Evolutionary conservation across 2,888 invertebrate genomes (phyloP).

Genomic region (Arrhopalites spinosus): DNA sequence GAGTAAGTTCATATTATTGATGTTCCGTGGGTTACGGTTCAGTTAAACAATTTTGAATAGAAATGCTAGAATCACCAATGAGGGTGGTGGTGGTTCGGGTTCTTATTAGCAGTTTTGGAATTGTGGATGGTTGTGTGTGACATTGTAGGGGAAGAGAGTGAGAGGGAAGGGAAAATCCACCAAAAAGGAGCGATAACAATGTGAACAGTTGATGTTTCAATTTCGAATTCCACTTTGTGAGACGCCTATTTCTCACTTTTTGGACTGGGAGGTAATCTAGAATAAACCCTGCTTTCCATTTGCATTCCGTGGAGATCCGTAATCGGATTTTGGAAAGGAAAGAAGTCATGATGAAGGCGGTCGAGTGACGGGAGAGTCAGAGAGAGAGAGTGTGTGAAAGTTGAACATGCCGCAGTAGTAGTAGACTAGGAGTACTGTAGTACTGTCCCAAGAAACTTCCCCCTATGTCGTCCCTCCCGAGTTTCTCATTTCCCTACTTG

Average conservation of each 20-base stretch:
- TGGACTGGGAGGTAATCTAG: conserved; percentile 33
- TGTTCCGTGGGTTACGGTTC: no score
- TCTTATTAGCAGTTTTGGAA: conserved; percentile 23
- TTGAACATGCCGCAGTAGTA: no score
- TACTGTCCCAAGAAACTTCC: conserved; percentile 16
- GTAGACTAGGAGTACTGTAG: not conserved
- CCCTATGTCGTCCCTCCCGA: conserved; percentile 21
- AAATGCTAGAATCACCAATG: no score
- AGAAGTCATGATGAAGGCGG: conserved; percentile 26
- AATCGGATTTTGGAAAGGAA: conserved; percentile 47
- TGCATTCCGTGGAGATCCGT: conserved; percentile 49
- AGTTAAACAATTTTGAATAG: no score
- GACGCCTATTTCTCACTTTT: conserved; percentile 41
- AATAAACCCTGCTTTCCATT: conserved; percentile 45
- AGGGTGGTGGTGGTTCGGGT: not conserved
- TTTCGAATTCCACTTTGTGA: conserved; percentile 37
- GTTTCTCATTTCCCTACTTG: conserved; percentile 40
- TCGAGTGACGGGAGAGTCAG: conserved; percentile 20
- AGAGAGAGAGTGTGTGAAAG: not conserved
- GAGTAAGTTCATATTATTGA: no score
- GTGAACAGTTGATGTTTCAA: conserved; percentile 42
- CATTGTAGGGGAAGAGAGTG: not conserved
- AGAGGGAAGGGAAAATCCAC: not conserved
- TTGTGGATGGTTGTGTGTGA: not conserved
- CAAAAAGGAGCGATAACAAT: conserved; percentile 35